A percentile compares a stretch with the other conserved stretches of the same genome.
Conservation (phyloP, 2,888 invertebrate species). For the Hirtodrosophila histrioides region DNA sequence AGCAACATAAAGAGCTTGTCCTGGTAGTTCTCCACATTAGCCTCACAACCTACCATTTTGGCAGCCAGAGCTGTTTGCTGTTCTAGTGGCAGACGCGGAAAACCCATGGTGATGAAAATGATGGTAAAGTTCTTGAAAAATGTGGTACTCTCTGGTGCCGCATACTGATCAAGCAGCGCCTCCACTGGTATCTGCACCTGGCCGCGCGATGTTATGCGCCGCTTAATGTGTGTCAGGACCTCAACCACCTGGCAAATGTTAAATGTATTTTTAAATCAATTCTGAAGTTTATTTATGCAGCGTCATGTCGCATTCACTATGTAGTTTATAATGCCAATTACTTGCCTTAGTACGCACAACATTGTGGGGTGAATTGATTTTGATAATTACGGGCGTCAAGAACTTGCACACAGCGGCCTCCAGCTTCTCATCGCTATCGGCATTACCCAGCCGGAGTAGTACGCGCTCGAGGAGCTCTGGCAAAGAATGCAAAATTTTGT, state of each 20-base stretch:
- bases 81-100: slow-evolving; percentile 90
- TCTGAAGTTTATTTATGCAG: slow-evolving; percentile 35
- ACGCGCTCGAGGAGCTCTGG: slow-evolving; percentile 94
- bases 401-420: slow-evolving; percentile 92
- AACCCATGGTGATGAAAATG: slow-evolving; percentile 96
- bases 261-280: slow-evolving; percentile 7
- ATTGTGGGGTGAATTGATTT: slow-evolving; percentile 94
- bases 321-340: not conserved
- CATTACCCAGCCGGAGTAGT: slow-evolving; percentile 93
- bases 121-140: slow-evolving; percentile 94
- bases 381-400: slow-evolving; percentile 94
- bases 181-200: slow-evolving; percentile 94
- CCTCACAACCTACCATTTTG: slow-evolving; percentile 90
- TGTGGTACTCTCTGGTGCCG: slow-evolving; percentile 89
- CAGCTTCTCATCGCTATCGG: slow-evolving; percentile 95
- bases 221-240: slow-evolving; percentile 95
- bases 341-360: slow-evolving; percentile 89
- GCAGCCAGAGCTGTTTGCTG: slow-evolving; percentile 91
- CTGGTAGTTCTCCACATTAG: slow-evolving; percentile 92
- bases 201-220: slow-evolving; percentile 93
- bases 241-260: slow-evolving; percentile 91
- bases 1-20: slow-evolving; percentile 92
- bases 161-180: slow-evolving; percentile 92
- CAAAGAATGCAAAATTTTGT: slow-evolving; percentile 23
- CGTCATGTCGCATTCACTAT: slow-evolving; percentile 38